Conservation (phyloP, 1,140 invertebrate genomes). For the Drosophila novamexicana region DNA sequence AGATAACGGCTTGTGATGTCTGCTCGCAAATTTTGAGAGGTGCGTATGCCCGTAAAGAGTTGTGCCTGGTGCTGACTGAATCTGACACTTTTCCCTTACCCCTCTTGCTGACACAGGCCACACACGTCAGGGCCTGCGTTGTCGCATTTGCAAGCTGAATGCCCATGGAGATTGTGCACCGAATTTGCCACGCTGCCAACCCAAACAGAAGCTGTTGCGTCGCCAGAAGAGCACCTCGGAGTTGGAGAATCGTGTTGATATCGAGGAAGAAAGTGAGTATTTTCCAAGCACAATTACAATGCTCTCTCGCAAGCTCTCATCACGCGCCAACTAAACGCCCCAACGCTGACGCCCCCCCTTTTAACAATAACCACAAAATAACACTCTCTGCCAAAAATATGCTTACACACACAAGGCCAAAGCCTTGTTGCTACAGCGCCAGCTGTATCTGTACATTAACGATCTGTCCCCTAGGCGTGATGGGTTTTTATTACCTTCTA, state of each 20-base stretch:
- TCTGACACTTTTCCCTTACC: constrained; percentile 12
- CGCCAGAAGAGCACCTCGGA: constrained; percentile 94
- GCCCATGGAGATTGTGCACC: constrained; percentile 95
- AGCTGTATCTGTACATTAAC: constrained; percentile 32
- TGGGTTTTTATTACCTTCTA: constrained; percentile 34
- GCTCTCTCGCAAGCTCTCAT: constrained; percentile 15
- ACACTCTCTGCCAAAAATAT: constrained; percentile 2
- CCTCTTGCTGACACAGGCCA: constrained; percentile 88
- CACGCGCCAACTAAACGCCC: constrained; percentile 13
- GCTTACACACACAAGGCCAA: constrained; percentile 2
- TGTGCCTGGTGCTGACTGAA: neutral
- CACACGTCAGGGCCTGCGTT: constrained; percentile 95
- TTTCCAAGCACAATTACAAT: constrained; percentile 48
- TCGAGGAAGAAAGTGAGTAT: constrained; percentile 90
- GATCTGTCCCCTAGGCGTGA: constrained; percentile 35
- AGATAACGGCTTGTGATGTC: constrained; percentile 97
- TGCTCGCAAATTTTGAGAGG: constrained; percentile 96
- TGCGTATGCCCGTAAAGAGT: constrained; percentile 81
- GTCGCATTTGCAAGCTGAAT: constrained; percentile 95
- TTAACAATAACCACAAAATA: too few relatives aligned
- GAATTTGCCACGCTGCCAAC: constrained; percentile 91
- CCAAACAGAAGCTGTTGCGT: constrained; percentile 92
- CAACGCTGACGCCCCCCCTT: neutral
- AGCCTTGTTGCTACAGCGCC: neutral
- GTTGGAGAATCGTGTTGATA: constrained; percentile 88